Conservation (phyloP, 1,140 invertebrate genomes). For the Venustaconcha ellipsiformis region DNA sequence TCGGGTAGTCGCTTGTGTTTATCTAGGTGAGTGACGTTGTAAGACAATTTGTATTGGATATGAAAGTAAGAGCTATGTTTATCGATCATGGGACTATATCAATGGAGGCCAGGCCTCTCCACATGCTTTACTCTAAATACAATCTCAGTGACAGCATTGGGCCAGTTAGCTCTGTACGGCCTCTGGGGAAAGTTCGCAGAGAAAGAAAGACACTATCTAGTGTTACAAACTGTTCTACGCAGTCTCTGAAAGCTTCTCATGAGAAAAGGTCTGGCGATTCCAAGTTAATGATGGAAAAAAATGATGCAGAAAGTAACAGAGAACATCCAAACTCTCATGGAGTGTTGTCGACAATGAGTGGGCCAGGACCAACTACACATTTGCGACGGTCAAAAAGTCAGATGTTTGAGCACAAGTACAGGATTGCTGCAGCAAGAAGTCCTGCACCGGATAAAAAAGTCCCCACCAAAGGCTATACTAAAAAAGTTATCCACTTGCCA, state of each 20-base stretch:
- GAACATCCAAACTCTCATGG: not conserved
- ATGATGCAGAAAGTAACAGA: constrained; percentile 2
- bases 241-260: not conserved
- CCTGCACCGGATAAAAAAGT: constrained; percentile 12
- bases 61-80: constrained; percentile 14
- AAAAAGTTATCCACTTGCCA: constrained; percentile 39
- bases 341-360: not conserved
- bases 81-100: constrained; percentile 21
- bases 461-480: constrained; percentile 29
- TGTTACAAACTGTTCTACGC: not conserved
- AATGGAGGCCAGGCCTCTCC: constrained; percentile 25
- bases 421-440: constrained; percentile 34
- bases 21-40: no score
- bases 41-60: not conserved
- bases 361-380: constrained; percentile 5
- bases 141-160: not conserved
- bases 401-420: constrained; percentile 39
- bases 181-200: constrained; percentile 14
- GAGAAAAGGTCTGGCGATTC: not conserved
- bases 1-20: no score
- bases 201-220: not conserved
- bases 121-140: constrained; percentile 19
- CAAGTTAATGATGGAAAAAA: not conserved
- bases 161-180: constrained; percentile 3
- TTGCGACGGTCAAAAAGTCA: constrained; percentile 26